Conservation (phyloP, 2,888 invertebrate genomes). For the Leucophora obtusa region DNA sequence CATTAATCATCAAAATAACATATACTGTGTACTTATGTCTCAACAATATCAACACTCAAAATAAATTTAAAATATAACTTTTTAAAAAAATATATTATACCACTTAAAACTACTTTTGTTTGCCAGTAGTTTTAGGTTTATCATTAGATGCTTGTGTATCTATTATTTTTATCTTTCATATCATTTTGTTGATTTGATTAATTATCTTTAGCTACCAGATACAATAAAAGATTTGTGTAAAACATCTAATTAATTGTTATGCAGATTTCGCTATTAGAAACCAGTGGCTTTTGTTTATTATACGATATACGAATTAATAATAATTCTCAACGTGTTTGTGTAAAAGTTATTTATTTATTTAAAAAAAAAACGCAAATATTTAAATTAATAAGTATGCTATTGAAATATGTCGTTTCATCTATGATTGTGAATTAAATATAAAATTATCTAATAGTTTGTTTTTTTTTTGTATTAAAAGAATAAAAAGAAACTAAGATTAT, state of each 20-base stretch:
- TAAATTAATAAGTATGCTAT: not conserved
- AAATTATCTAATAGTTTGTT: not conserved
- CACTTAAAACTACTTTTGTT: conserved; percentile 5
- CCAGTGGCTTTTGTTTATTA: not conserved
- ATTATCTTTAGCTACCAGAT: conserved; percentile 52
- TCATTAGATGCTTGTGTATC: conserved; percentile 5
- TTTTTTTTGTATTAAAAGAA: not conserved
- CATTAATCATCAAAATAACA: conserved; percentile 36
- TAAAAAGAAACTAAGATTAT: not conserved
- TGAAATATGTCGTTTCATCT: not conserved
- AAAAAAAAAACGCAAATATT: conserved; percentile 6
- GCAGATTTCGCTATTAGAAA: not conserved
- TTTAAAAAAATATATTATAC: too few relatives aligned
- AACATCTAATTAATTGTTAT: conserved; percentile 1
- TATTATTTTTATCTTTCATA: not conserved
- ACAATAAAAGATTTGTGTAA: conserved; percentile 24
- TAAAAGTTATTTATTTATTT: conserved; percentile 9
- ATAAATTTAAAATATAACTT: not conserved
- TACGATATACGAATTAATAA: not conserved
- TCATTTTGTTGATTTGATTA: conserved; percentile 43
- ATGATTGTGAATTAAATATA: not conserved
- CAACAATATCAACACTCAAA: not conserved
- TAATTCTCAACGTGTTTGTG: not conserved
- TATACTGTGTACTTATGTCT: conserved; percentile 21
- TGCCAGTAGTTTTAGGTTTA: conserved; percentile 8